Conservation (phyloP, 1,140 invertebrate species). For the Calycopis cecrops region DNA sequence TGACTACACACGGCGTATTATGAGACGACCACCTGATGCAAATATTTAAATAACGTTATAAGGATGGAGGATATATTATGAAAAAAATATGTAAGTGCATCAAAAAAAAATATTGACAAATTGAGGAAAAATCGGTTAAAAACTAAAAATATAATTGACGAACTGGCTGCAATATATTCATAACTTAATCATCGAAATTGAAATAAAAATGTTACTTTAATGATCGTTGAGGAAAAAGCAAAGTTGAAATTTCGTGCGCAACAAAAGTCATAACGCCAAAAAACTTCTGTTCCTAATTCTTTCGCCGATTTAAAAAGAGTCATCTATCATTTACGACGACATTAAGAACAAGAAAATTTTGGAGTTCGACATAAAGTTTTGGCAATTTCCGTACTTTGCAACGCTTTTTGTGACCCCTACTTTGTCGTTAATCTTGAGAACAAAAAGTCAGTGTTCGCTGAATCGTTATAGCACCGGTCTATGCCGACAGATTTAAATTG, state of each 20-base stretch:
- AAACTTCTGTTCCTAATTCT: conserved; percentile 71
- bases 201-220: too few species aligned
- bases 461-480: conserved; percentile 52
- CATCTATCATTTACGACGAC: conserved; percentile 71
- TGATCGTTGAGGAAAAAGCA: neutral
- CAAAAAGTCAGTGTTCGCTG: conserved; percentile 59
- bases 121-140: too few species aligned
- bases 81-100: too few species aligned
- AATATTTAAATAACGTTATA: too few species aligned
- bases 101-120: too few species aligned
- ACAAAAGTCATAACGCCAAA: conserved; percentile 18
- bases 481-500: conserved; percentile 61
- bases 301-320: conserved; percentile 69
- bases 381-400: conserved; percentile 66
- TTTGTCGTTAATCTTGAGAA: conserved; percentile 68
- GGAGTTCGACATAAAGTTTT: conserved; percentile 68
- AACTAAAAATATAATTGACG: too few species aligned
- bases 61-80: too few species aligned
- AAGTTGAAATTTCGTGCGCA: conserved; percentile 17
- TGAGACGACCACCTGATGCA: too few species aligned
- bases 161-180: too few species aligned
- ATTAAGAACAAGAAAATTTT: conserved; percentile 69
- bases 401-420: conserved; percentile 63
- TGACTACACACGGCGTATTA: too few species aligned
- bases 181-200: too few species aligned